Base-by-base conservation (phyloP, 2,888 invertebrate genomes). In the Ichneumoninae sp. region DNA sequence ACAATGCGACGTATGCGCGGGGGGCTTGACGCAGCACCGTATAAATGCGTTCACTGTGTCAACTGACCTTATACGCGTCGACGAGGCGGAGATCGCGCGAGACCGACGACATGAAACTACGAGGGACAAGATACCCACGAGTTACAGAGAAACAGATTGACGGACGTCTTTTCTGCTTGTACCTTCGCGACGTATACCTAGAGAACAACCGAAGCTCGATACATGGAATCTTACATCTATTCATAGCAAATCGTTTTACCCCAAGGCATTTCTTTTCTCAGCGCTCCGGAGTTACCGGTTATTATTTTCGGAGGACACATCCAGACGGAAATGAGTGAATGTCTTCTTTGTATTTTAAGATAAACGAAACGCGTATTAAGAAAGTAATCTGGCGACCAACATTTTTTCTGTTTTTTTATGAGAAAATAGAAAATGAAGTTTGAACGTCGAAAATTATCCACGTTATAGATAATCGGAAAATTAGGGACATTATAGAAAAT, bases 31-130 rank as follows among this genome's bases (percentile, higher is more conserved):
- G 66, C 54, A 68, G 66, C 76, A 72, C 70, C 83, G 75, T 76
- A 78, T 82, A 84, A 84, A 81, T 81, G 81, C 83, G 81, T 72
- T 65, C 54, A 71, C 76, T 76, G 76, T 84, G 83, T 80, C 80
- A 81, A 70, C 76, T 81, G 81, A 81, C 81, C 81, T 81, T 81
- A 81, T 71, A 71, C 71, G 81, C 71, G 52, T 57, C 81, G 54
- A 44, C 33, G 57, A 62, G 66, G 66, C 66, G 66, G 76, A 71
- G 81, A 71, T 70, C 70, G 76, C 54, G 81, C 76, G 75, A 66
- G 57, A 60, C 30, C 52, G 71, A 71, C 79, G 79, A 79, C 79
- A 74, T 60, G 60, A 60, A 72, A 36, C 72, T 22, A 72, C 57
- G 30, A 62, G 69, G 62, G 69, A 69, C 68, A 62, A 40, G 75